Evolutionary conservation across 2,113 vertebrate species (phyloP), one percentile per base, ranked within the genome.

Genomic region (Proteles cristata): DNA sequence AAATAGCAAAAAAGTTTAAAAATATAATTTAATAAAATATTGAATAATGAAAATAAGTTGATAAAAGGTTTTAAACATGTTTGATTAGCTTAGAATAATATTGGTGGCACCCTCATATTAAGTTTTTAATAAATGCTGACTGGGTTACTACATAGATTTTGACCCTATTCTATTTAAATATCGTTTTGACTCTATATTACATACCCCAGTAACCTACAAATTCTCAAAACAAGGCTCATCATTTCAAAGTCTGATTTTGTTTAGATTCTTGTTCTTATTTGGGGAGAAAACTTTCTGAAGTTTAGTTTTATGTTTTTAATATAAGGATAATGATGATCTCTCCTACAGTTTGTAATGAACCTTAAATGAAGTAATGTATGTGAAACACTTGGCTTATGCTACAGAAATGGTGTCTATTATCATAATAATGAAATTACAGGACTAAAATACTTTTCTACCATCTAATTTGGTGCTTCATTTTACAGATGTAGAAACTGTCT

Each of bases 331-430:
- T 92, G 45, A 45, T 63, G 12, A 82, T 79, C 6, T 39, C 55
- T n/a, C 50, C 69, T 76, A 69, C 17, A 96, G 16, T 88, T 80
- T 79, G 8, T 71, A 96, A 76, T 89, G 65, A 94, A 50, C 48
- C 1, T 85, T 80, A 88, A 90, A 83, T 88, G 58, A 93, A 93
- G 19, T 88, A 93, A 96, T 81, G 4, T 35, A 69, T 48, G 10
- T 39, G n/a, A 93, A 74, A 88, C 12, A 39, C 4, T 85, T 91
- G 45, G 48, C 43, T 63, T 69, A 55, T 55, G 55, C n/a, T 33
- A 65, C 81, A 81, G n/a, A 81, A 93, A 79, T 39, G 65, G 25
- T 79, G 39, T 63, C 55, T 90, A 94, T 97, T 93, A 94, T 88
- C 58, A 91, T 71, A 93, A 88, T 79, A 94, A 96, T 69, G 53